Evolutionary conservation across 2,797 vertebrate genomes (phyloP), one percentile per base, ranked within the genome.

Genomic region (Rhinoraja longicauda): DNA sequence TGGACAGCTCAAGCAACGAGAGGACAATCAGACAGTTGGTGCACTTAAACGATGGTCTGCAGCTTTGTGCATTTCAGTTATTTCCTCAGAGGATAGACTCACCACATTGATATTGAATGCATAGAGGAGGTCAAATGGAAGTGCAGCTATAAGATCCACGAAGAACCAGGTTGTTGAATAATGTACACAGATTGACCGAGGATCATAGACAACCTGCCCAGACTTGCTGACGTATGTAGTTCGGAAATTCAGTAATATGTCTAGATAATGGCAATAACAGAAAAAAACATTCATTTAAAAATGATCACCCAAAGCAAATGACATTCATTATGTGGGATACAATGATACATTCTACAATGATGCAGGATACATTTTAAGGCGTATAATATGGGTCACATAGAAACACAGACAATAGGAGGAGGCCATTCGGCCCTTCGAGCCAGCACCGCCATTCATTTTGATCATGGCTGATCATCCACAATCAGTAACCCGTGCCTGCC

Each of bases 121-220:
- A 93, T 94, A 94, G 93, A 94, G 94, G n/a, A 94, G 94, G 70
- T 94, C 94, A 78, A 94, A 94, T 62, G 94, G 94, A 90, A 94
- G 94, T 93, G 94, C 94, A 94, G 94, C 94, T 78, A 94, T 93
- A 70, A 94, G 94, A 93, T 94, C 94, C 93, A 94, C 94, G 90
- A 94, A 94, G 93, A 94, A 94, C 94, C 94, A 94, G 19, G 94
- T 94, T 64, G 94, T 94, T 94, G 93, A 93, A 94, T 94, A 94
- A 93, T 94, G 94, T 70, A 94, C 94, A 93, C 94, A 94, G 64
- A 94, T 94, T 76, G 93, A 94, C 82, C 94, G 94, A 90, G 94
- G 93, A 59, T 94, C 94, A 62, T 93, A 94, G 13, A 94, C 93
- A 78, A 94, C 93, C 32, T 94, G 94, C 67, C 94, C 94, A n/a